Evolutionary conservation across 2,797 vertebrate species (phyloP), one percentile per base, ranked within the genome.

Genomic region (Dicrostonyx torquatus): DNA sequence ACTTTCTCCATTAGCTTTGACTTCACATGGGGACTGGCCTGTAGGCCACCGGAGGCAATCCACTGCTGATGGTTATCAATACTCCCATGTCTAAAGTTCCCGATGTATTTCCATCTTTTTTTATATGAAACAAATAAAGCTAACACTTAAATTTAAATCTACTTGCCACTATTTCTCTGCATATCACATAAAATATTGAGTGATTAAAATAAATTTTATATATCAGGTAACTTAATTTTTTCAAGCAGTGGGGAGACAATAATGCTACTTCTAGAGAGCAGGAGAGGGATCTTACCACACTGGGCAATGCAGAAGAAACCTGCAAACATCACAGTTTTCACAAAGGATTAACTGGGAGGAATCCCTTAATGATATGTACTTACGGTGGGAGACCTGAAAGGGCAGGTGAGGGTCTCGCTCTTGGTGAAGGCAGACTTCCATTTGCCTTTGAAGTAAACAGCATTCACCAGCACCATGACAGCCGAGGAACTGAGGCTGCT

Each of bases 401-500:
- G 91, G 37, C 94, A 94, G 0, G 14, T 86, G 11, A 80, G 0
- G 0, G 99, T 99, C 37, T 98, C 89, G 11, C 90, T 96, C 37
- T 93, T 95, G 84, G 96, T 37, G 93, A 99, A 99, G 50, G 96
- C 97, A 0, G 96, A 89, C 96, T 98, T 97, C 99, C 99, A 99
- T 94, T 98, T 99, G 87, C 99, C 99, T 98, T 99, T 99, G 98
- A 99, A 99, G 97, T 99, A 99, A 91, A 99, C 98, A 1, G 99
- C 99, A 1, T 99, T 99, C 94, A 99, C 99, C 78, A 99, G 97
- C 96, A 99, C 99, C 97, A 99, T 95, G 79, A 99, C 96, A 0
- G 99, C 98, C 1, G 84, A 97, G 0, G 62, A 0, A 1, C 89
- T 97, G 1, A 99, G 98, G 45, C 97, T 97, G 14, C 98, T 99